Percentiles rank a stretch among this genome's conserved stretches.
Evolutionary conservation across 2,888 invertebrate species (phyloP).

Genomic region (Allygus modestus): DNA sequence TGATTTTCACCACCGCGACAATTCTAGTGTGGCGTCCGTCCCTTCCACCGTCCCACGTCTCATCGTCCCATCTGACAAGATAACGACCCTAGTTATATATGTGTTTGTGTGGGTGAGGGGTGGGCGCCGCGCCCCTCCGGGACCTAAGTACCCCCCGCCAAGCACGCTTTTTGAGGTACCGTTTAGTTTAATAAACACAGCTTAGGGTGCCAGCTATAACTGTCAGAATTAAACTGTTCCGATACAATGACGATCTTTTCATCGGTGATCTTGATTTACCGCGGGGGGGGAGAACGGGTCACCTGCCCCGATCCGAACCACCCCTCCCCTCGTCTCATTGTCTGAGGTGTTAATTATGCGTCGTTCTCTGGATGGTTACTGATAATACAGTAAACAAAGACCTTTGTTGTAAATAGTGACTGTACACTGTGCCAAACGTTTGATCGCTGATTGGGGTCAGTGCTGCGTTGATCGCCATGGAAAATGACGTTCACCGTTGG

Average conservation of each 20-base stretch:
- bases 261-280: constrained; percentile 52
- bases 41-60: background rate
- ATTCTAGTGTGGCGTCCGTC: background rate
- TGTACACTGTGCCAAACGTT: background rate
- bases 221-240: constrained; percentile 45
- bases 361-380: background rate
- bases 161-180: constrained; percentile 64
- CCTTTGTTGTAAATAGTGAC: background rate
- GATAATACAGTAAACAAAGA: background rate
- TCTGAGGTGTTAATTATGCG: background rate
- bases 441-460: too few relatives aligned
- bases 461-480: too few relatives aligned
- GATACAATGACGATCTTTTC: constrained; percentile 36
- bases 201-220: constrained; percentile 46
- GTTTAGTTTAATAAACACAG: constrained; percentile 65
- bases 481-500: too few relatives aligned
- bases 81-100: constrained; percentile 31
- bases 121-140: too few relatives aligned
- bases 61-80: background rate
- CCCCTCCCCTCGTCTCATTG: background rate
- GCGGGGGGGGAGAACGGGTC: background rate
- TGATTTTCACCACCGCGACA: background rate
- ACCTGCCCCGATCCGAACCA: too few relatives aligned
- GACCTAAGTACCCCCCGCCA: constrained; percentile 46
- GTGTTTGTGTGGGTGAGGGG: constrained; percentile 30